Conservation (phyloP, 2,888 invertebrate genomes). For the Cryptosula pallasiana region DNA sequence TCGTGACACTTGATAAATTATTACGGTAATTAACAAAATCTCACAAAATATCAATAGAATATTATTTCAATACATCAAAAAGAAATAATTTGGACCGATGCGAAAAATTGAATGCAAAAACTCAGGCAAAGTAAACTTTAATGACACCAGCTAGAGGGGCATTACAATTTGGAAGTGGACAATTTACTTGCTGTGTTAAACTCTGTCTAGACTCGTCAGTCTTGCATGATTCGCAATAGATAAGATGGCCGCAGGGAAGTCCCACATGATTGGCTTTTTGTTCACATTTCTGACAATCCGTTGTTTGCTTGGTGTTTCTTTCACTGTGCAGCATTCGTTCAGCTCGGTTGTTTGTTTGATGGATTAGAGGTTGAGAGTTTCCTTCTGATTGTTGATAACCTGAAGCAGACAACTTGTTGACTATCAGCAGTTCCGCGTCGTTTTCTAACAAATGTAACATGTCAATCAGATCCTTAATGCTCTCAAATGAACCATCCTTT, state of each 20-base stretch:
- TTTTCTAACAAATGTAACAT: neutral
- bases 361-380: neutral
- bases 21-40: too few relatives aligned
- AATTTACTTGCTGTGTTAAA: neutral
- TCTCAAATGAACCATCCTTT: neutral
- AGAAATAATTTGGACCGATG: too few relatives aligned
- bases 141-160: neutral
- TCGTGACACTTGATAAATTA: too few relatives aligned
- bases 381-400: neutral
- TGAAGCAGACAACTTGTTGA: neutral
- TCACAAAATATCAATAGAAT: too few relatives aligned
- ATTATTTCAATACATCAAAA: too few relatives aligned
- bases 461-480: neutral
- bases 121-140: neutral
- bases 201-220: neutral
- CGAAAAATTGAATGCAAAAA: too few relatives aligned
- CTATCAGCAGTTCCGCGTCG: neutral
- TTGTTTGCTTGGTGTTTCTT: neutral
- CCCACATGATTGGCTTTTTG: neutral
- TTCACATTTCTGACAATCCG: neutral
- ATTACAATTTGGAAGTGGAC: neutral
- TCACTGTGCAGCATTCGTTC: neutral
- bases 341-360: neutral
- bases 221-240: neutral
- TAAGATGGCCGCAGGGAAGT: conserved; percentile 15